Percentiles rank a stretch among this genome's conserved stretches.
Conservation (phyloP, 1,140 invertebrate genomes). For the Calephelis nemesis region DNA sequence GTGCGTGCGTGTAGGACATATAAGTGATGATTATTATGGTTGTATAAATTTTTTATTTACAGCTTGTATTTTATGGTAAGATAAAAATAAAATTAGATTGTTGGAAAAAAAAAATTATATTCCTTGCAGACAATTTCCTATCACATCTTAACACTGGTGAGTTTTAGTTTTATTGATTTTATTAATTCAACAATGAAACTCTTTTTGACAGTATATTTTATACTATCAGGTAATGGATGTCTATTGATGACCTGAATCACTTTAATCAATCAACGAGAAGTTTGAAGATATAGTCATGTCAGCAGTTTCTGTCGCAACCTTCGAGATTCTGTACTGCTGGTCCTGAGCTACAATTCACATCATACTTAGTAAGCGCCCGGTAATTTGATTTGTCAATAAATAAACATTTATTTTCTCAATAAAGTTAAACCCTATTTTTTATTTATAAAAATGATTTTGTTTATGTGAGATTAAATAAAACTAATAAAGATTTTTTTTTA, state of each 20-base stretch:
- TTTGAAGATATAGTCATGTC: background rate
- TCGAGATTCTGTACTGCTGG: background rate
- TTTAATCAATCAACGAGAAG: background rate
- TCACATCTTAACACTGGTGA: slow-evolving; percentile 47
- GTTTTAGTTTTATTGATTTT: slow-evolving; percentile 51
- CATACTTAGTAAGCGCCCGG: slow-evolving; percentile 70
- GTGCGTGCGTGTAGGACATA: slow-evolving; percentile 56
- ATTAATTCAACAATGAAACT: slow-evolving; percentile 38
- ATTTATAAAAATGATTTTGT: slow-evolving; percentile 42
- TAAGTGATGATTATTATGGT: slow-evolving; percentile 55
- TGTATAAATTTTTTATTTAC: slow-evolving; percentile 72
- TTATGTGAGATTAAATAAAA: slow-evolving; percentile 50
- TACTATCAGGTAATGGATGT: slow-evolving; percentile 57
- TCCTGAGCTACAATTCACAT: slow-evolving; percentile 36
- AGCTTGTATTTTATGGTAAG: slow-evolving; percentile 64
- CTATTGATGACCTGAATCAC: background rate
- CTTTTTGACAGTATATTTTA: slow-evolving; percentile 40
- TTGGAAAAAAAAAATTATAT: slow-evolving; percentile 50
- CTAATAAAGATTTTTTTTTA: slow-evolving; percentile 33
- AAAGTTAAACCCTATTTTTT: slow-evolving; percentile 44
- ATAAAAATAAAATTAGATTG: slow-evolving; percentile 63
- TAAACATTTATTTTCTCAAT: slow-evolving; percentile 47
- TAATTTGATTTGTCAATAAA: slow-evolving; percentile 74
- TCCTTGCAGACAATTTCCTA: slow-evolving; percentile 43
- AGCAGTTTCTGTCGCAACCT: background rate